phyloP scores from a whole-genome alignment of 2,888 invertebrate genomes.

The Octonoba sinensis region DNA sequence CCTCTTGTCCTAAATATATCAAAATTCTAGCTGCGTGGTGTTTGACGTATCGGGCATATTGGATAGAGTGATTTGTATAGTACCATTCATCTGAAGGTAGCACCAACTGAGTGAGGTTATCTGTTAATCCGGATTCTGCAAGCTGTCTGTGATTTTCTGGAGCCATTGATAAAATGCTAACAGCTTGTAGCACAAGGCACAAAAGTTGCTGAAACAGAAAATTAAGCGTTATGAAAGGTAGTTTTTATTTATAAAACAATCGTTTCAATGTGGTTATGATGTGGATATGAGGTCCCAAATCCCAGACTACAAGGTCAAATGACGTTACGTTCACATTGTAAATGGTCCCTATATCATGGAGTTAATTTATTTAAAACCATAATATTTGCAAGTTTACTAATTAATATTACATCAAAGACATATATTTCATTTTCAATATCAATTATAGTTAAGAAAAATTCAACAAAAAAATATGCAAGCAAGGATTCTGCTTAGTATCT shows the following conservation, averaged over 20 bases:
- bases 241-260: not conserved
- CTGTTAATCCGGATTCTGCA: conserved; percentile 76
- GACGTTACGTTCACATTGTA: no score
- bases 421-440: no score
- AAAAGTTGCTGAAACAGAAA: conserved; percentile 75
- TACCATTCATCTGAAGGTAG: conserved; percentile 80
- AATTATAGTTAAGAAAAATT: no score
- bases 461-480: no score
- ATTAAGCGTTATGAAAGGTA: no score
- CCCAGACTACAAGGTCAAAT: no score
- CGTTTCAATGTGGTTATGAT: not conserved
- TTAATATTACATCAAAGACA: no score
- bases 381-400: no score
- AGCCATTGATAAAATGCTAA: conserved; percentile 76
- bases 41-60: conserved; percentile 77
- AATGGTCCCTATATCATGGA: no score
- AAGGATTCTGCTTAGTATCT: no score
- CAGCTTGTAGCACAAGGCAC: conserved; percentile 76
- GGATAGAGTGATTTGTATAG: conserved; percentile 78
- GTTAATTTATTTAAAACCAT: no score
- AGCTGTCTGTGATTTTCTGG: conserved; percentile 75
- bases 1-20: conserved; percentile 77
- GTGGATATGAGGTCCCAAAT: not conserved
- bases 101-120: conserved; percentile 76
- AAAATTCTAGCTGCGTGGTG: conserved; percentile 78